A percentile compares a stretch with the other conserved stretches of the same genome.
phyloP scores from a whole-genome alignment of 2,113 vertebrate species.

The pig (Sus scrofa) region DNA sequence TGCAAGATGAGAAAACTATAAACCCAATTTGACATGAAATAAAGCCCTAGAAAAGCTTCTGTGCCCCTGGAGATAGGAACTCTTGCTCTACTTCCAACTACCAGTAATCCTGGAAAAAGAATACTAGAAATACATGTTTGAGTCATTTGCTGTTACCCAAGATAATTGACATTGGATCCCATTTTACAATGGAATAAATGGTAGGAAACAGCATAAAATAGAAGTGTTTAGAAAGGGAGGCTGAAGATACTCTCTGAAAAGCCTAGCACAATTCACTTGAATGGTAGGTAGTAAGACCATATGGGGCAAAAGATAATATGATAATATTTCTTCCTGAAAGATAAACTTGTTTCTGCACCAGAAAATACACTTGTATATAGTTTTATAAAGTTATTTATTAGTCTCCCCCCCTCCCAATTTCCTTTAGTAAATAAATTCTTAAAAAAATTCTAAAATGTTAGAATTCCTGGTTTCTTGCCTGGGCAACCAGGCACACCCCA shows the following conservation, averaged over 20 bases:
- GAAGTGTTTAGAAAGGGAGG: neutral
- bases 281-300: neutral
- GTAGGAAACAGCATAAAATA: neutral
- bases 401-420: neutral
- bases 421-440: conserved; percentile 11
- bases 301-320: neutral
- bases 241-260: neutral
- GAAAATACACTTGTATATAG: neutral
- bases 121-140: neutral
- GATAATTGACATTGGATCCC: neutral
- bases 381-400: neutral
- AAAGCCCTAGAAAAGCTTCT: neutral
- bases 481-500: neutral
- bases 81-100: neutral
- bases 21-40: neutral
- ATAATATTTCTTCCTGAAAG: neutral
- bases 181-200: neutral
- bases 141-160: neutral
- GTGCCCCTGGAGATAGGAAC: neutral
- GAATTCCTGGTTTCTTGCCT: neutral
- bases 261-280: neutral
- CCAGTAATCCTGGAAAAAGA: neutral
- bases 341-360: neutral
- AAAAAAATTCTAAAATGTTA: neutral
- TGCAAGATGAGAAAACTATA: neutral